Percentiles rank a stretch among this genome's conserved stretches.
phyloP scores from a whole-genome alignment of 2,797 vertebrate species.

The Lateolabrax maculatus region DNA sequence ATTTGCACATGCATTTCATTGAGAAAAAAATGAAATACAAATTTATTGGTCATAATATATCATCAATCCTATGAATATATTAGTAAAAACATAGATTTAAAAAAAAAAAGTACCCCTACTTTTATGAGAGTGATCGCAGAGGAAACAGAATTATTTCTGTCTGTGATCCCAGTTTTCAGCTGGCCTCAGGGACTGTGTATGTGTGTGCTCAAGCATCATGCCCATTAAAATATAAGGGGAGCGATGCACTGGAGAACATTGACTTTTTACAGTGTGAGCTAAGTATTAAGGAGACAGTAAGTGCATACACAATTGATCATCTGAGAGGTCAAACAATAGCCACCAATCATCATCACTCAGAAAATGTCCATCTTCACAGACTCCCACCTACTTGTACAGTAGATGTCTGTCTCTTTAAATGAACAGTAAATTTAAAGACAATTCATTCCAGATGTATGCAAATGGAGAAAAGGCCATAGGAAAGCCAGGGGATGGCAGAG shows the following conservation, averaged over 20 bases:
- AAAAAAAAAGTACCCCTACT: not conserved
- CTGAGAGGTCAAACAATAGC: conserved; percentile 4
- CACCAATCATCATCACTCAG: conserved; percentile 9
- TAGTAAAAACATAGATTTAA: no score
- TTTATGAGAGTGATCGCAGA: not conserved
- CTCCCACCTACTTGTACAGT: not conserved
- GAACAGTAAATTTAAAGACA: conserved; percentile 12
- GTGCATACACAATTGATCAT: conserved; percentile 27
- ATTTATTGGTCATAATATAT: not conserved
- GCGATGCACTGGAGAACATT: conserved; percentile 8
- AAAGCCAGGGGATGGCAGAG: conserved; percentile 5
- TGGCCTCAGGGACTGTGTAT: conserved; percentile 23
- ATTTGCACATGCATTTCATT: conserved; percentile 58
- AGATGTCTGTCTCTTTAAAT: conserved; percentile 39
- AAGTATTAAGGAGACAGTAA: conserved; percentile 28
- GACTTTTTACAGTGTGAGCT: conserved; percentile 32
- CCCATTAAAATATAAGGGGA: conserved; percentile 21
- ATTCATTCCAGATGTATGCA: conserved; percentile 47
- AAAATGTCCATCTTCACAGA: not conserved
- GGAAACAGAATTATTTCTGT: conserved; percentile 18
- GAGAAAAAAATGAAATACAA: conserved; percentile 33
- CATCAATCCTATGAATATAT: not conserved
- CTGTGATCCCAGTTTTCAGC: conserved; percentile 26
- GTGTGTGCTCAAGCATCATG: conserved; percentile 25
- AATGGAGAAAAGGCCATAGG: conserved; percentile 3